phyloP scores from a whole-genome alignment of 2,797 vertebrate species.

The Pipistrellus pipistrellus region DNA sequence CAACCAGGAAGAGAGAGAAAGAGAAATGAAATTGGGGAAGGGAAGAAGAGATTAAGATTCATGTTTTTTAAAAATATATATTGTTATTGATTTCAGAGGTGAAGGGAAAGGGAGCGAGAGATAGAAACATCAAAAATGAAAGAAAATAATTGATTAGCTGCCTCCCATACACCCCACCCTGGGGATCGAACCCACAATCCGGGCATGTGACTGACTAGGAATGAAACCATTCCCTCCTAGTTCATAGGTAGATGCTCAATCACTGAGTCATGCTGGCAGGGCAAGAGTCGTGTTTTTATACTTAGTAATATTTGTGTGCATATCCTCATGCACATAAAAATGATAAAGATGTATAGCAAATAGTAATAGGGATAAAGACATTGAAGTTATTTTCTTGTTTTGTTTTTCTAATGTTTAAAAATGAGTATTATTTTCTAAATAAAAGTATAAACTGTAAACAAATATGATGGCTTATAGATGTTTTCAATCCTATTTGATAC shows the following conservation, averaged over 20 bases:
- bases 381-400: neutral
- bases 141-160: too few relatives aligned
- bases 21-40: neutral
- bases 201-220: too few relatives aligned
- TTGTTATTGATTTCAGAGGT: too few relatives aligned
- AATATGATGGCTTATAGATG: neutral
- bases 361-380: neutral
- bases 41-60: neutral
- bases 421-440: neutral
- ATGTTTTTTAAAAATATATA: too few relatives aligned
- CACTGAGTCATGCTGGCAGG: too few relatives aligned
- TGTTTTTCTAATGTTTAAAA: neutral
- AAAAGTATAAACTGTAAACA: neutral
- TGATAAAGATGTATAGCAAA: neutral
- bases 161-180: too few relatives aligned
- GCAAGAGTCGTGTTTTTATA: neutral
- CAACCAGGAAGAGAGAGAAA: neutral
- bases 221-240: too few relatives aligned
- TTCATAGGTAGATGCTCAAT: too few relatives aligned
- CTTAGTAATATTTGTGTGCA: neutral
- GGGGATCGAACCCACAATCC: too few relatives aligned
- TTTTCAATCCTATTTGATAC: neutral
- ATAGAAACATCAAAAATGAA: too few relatives aligned
- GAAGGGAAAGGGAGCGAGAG: too few relatives aligned
- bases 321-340: neutral